These are phyloP conservation scores for Zoanthus gigantus DNA, from an alignment of 92 coral and sea anemone species.

Conservation along the genomic window DNA sequence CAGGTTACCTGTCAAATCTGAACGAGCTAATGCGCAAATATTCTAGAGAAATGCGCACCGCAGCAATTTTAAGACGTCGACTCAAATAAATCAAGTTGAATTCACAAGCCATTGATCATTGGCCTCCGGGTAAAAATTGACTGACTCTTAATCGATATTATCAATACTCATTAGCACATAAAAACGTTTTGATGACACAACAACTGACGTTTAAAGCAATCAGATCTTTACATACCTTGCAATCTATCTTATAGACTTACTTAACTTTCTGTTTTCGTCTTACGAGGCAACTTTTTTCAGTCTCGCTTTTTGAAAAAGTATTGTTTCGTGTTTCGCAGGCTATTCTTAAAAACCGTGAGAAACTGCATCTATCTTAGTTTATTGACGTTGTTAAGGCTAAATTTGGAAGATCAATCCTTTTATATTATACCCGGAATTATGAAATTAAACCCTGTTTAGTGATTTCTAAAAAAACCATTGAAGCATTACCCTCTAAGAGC, in stretches of 20 bases:
- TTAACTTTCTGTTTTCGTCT: not conserved
- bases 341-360: slow-evolving; percentile 24
- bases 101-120: not conserved
- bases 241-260: not conserved
- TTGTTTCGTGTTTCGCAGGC: slow-evolving; percentile 19
- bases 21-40: not conserved
- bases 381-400: slow-evolving; percentile 10
- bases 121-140: not conserved
- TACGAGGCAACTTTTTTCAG: not conserved
- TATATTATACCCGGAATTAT: slow-evolving; percentile 41
- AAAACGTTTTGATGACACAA: not conserved
- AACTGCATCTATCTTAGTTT: not conserved
- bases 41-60: not conserved
- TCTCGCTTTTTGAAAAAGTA: not conserved
- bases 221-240: slow-evolving; percentile 27
- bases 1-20: not conserved
- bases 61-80: not conserved
- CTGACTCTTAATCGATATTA: not conserved
- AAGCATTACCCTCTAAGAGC: slow-evolving; percentile 16
- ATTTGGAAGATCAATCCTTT: slow-evolving; percentile 30
- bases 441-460: slow-evolving; percentile 10
- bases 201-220: not conserved
- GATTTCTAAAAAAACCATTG: not conserved
- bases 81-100: not conserved
- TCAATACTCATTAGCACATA: not conserved